These are phyloP conservation scores for Icerya purchasi DNA, from an alignment of 2,888 invertebrate genomes.

Conservation along the genomic window DNA sequence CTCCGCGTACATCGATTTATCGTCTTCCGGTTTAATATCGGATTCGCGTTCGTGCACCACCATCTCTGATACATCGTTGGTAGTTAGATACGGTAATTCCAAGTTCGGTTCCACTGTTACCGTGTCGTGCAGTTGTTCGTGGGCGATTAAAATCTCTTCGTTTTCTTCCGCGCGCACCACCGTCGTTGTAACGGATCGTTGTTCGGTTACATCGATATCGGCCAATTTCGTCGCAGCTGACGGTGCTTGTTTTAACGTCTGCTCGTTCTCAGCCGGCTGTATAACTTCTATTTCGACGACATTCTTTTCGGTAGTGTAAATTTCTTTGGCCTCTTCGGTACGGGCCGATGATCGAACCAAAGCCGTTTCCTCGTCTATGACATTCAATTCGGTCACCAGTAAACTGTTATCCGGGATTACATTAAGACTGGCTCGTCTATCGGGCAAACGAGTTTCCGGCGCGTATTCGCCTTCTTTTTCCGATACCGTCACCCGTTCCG, in stretches of 20 bases:
- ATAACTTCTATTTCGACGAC: conserved; percentile 35
- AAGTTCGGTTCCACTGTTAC: too few relatives aligned
- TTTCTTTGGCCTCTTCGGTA: conserved; percentile 29
- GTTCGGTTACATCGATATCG: conserved; percentile 34
- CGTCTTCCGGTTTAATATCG: conserved; percentile 30
- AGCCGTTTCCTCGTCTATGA: conserved; percentile 42
- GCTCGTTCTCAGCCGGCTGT: conserved; percentile 42
- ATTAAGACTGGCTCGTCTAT: conserved; percentile 36
- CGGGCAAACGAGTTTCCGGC: conserved; percentile 34
- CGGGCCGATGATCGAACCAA: too few relatives aligned
- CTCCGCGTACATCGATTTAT: conserved; percentile 31
- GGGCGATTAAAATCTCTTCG: conserved; percentile 32
- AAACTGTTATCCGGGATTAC: conserved; percentile 39
- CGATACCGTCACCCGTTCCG: conserved; percentile 40
- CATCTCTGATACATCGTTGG: conserved; percentile 34
- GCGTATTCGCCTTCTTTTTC: conserved; percentile 44
- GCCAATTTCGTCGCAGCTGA: conserved; percentile 32
- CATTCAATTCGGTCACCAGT: conserved; percentile 31
- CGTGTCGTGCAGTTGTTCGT: conserved; percentile 25
- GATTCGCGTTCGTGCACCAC: conserved; percentile 45
- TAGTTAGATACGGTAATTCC: conserved; percentile 33
- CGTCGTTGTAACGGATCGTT: conserved; percentile 35
- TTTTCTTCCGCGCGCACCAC: conserved; percentile 38
- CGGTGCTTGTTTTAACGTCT: conserved; percentile 30
- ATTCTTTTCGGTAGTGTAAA: conserved; percentile 28